Evolutionary conservation across 2,888 invertebrate species (phyloP).

Genomic region (Temnothorax rugatulus): DNA sequence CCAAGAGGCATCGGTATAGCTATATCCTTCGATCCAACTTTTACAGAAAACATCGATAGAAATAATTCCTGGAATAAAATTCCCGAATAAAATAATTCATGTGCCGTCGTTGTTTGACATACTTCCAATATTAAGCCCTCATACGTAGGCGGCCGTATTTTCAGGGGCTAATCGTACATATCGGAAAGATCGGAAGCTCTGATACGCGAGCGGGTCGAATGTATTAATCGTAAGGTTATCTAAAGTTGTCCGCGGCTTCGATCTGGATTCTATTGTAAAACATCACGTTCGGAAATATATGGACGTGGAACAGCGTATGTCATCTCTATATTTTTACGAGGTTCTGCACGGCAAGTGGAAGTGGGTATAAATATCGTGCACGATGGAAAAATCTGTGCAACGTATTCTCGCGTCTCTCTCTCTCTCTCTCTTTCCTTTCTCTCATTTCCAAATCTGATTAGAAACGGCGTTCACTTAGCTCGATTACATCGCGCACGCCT

Average conservation of each 20-base stretch:
- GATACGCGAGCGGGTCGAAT: not conserved
- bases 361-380: constrained; percentile 4
- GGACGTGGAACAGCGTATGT: not conserved
- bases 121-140: constrained; percentile 19
- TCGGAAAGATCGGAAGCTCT: not conserved
- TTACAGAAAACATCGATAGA: constrained; percentile 3
- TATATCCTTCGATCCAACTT: not conserved
- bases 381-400: not conserved
- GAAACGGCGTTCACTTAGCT: not conserved
- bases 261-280: constrained; percentile 27
- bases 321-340: not conserved
- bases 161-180: not conserved
- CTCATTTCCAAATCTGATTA: not conserved
- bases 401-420: not conserved
- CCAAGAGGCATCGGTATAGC: not conserved
- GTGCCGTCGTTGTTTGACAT: constrained; percentile 6
- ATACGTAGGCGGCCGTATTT: constrained; percentile 9
- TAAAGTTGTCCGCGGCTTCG: constrained; percentile 27
- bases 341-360: not conserved
- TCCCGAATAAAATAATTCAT: constrained; percentile 8
- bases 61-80: constrained; percentile 22
- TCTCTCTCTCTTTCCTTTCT: not conserved
- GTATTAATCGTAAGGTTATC: constrained; percentile 26
- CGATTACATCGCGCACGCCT: not conserved
- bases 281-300: not conserved